These are phyloP conservation scores for Microctonus hyperodae DNA, from an alignment of 2,888 invertebrate genomes.

Conservation along the genomic window DNA sequence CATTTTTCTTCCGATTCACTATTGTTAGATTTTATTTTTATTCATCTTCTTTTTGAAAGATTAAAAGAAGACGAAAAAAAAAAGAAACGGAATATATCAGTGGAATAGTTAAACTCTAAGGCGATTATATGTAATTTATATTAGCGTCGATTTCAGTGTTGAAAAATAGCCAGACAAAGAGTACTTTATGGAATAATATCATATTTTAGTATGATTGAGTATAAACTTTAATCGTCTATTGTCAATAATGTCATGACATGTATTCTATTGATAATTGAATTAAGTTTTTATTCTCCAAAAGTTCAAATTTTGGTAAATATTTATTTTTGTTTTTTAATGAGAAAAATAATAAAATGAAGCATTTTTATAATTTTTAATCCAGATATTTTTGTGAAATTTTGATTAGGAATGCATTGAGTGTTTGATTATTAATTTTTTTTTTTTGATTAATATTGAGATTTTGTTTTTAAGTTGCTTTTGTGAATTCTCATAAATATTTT, in stretches of 20 bases:
- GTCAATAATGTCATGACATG: neutral
- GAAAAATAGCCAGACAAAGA: neutral
- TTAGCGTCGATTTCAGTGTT: neutral
- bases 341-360: neutral
- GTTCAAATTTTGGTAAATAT: neutral
- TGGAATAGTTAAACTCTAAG: neutral
- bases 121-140: neutral
- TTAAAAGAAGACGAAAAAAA: neutral
- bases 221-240: neutral
- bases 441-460: neutral
- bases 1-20: conserved; percentile 3
- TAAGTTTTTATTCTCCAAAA: neutral
- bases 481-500: neutral
- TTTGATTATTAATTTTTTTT: neutral
- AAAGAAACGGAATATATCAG: neutral
- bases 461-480: neutral
- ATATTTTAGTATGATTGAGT: conserved; percentile 1
- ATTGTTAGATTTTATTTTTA: neutral
- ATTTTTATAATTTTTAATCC: neutral
- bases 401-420: neutral
- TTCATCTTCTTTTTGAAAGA: neutral
- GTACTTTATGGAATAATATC: neutral
- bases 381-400: neutral
- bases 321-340: too few species aligned
- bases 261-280: conserved; percentile 6